A percentile compares a stretch with the other conserved stretches of the same genome.
These are phyloP conservation scores for Corythornis madagascariensis DNA, from an alignment of 2,113 vertebrate species.

Conservation along the genomic window DNA sequence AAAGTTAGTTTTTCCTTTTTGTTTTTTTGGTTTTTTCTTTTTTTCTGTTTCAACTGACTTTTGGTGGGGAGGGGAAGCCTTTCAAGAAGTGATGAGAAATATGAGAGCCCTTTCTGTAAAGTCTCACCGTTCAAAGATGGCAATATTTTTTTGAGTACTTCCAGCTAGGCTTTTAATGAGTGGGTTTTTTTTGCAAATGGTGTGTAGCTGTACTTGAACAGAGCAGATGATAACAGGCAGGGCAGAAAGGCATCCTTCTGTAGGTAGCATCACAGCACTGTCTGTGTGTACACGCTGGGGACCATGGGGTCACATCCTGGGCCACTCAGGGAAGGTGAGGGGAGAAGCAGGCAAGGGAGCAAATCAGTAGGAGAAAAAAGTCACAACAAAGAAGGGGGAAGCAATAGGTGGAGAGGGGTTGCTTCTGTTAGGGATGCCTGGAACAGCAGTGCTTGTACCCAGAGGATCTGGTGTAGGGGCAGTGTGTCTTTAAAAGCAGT, in stretches of 20 bases:
- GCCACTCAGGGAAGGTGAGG: neutral
- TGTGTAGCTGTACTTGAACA: neutral
- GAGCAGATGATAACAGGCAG: neutral
- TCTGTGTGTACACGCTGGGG: neutral
- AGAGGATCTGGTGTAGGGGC: constrained; percentile 10
- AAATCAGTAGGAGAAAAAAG: neutral
- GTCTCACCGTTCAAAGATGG: neutral
- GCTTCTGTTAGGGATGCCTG: neutral
- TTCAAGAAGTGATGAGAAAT: neutral
- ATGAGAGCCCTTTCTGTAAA: neutral
- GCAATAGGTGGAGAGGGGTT: neutral
- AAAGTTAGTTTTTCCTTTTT: neutral
- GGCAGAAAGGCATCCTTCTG: neutral
- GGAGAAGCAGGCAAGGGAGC: neutral
- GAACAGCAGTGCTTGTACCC: neutral
- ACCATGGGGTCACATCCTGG: neutral
- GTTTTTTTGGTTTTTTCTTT: neutral
- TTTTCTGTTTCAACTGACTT: neutral
- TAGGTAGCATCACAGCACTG: neutral
- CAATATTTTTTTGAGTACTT: constrained; percentile 46
- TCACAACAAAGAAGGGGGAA: neutral
- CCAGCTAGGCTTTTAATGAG: neutral
- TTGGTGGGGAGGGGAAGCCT: neutral
- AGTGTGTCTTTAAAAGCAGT: constrained; percentile 74
- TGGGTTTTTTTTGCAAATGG: neutral